Percentiles rank a stretch among this genome's conserved stretches.
Evolutionary conservation across 2,797 vertebrate species (phyloP).

Genomic region (Xerus rutilus): DNA sequence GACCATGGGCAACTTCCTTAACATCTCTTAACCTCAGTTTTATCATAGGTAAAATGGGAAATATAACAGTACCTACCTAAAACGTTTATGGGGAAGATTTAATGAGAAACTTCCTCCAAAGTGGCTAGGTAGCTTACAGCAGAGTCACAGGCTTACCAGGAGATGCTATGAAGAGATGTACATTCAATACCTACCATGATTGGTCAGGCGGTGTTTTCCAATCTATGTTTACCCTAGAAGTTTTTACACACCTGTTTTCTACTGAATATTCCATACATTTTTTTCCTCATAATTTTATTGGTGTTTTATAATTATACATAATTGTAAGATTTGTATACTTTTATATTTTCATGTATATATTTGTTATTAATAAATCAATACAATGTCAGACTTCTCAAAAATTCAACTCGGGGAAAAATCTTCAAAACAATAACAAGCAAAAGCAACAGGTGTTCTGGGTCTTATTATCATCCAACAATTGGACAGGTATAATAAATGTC

Average conservation of each 20-base stretch:
- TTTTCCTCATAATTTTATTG: too few relatives aligned
- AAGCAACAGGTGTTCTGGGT: background rate
- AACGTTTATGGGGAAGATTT: background rate
- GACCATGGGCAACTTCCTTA: background rate
- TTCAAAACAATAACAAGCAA: background rate
- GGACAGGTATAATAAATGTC: background rate
- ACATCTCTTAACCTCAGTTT: background rate
- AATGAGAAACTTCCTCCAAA: background rate
- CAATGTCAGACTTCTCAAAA: background rate
- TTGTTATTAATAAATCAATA: background rate
- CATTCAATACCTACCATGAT: background rate
- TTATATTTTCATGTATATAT: background rate
- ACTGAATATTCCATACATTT: background rate
- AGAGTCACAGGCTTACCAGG: background rate
- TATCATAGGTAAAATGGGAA: background rate
- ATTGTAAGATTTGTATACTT: too few relatives aligned
- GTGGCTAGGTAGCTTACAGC: too few relatives aligned
- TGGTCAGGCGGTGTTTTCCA: background rate
- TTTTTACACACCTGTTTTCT: background rate
- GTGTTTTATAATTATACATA: too few relatives aligned
- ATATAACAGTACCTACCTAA: background rate
- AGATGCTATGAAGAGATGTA: background rate
- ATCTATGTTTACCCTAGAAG: background rate
- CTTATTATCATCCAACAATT: background rate
- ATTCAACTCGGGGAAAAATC: background rate